Conservation (phyloP, 2,797 vertebrate genomes). For the Smutsia temminckii region DNA sequence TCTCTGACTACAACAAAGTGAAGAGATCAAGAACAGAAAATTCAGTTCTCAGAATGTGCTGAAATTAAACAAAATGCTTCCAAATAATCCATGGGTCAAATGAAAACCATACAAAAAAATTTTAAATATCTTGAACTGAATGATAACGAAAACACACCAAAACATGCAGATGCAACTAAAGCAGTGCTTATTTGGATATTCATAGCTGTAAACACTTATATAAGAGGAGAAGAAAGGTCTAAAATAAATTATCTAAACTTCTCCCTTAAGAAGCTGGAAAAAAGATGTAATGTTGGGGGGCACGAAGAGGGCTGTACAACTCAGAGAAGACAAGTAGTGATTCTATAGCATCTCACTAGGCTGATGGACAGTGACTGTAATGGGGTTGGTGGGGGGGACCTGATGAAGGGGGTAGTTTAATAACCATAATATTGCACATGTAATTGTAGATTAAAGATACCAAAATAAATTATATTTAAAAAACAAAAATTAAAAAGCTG, state of each 20-base stretch:
- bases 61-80: background rate
- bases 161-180: background rate
- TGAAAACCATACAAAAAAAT: background rate
- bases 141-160: background rate
- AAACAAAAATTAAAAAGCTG: too few relatives aligned
- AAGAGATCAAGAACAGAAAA: constrained; percentile 1
- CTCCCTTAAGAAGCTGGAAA: background rate
- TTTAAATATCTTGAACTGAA: background rate
- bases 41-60: background rate
- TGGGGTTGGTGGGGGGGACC: too few relatives aligned
- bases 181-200: background rate
- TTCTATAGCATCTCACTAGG: too few relatives aligned
- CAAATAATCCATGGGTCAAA: background rate
- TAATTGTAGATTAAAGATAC: too few relatives aligned
- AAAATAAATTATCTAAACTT: background rate
- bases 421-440: too few relatives aligned
- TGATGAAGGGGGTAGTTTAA: too few relatives aligned
- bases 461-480: too few relatives aligned
- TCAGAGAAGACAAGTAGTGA: too few relatives aligned
- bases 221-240: background rate
- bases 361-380: too few relatives aligned
- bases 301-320: too few relatives aligned
- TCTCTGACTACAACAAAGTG: background rate
- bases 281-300: too few relatives aligned
- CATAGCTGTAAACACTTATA: background rate